A percentile compares a stretch with the other conserved stretches of the same genome.
Evolutionary conservation across 2,888 invertebrate species (phyloP).

Genomic region (Schrankia costaestrigalis): DNA sequence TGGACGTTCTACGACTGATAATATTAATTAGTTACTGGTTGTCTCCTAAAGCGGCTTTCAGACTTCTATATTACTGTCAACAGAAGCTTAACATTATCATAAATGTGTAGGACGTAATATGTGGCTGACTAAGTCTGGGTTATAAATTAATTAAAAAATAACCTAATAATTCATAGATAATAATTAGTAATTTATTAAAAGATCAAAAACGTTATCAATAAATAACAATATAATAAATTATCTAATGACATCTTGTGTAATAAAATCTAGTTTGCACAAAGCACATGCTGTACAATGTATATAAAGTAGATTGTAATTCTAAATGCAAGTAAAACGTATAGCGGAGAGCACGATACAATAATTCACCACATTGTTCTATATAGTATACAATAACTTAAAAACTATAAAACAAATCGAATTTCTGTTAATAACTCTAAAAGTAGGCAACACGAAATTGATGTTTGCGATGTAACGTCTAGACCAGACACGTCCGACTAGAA

Average conservation of each 20-base stretch:
- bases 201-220: too few species aligned
- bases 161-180: too few species aligned
- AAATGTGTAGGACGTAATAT: neutral
- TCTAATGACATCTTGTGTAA: too few species aligned
- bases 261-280: too few species aligned
- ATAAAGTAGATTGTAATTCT: too few species aligned
- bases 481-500: constrained; percentile 67
- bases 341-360: constrained; percentile 10
- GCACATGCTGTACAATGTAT: too few species aligned
- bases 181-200: too few species aligned
- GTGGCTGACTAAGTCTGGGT: neutral
- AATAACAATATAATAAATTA: too few species aligned
- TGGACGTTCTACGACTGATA: constrained; percentile 6
- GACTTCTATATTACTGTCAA: constrained; percentile 7
- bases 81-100: constrained; percentile 1
- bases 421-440: constrained; percentile 36
- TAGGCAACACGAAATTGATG: constrained; percentile 59
- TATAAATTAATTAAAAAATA: neutral
- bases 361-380: constrained; percentile 12
- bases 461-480: constrained; percentile 60
- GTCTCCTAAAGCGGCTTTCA: constrained; percentile 22
- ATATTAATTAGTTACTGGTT: constrained; percentile 12
- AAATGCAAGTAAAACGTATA: too few species aligned
- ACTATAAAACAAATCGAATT: constrained; percentile 20
- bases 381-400: constrained; percentile 13